phyloP scores from a whole-genome alignment of 2,113 vertebrate species.

The Mungos mungo region DNA sequence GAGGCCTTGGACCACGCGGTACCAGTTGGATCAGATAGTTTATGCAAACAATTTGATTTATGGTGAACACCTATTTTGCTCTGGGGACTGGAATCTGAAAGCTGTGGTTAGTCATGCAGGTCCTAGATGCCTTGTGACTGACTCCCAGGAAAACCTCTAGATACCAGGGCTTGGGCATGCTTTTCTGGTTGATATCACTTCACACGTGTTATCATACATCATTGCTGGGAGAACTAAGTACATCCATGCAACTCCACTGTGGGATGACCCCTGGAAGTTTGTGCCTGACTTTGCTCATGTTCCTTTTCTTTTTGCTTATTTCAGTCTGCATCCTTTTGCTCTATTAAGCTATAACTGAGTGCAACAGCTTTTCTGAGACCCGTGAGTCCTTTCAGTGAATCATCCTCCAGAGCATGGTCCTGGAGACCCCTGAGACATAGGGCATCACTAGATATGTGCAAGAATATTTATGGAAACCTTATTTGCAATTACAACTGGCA shows the following conservation, averaged over 20 bases:
- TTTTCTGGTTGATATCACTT: not conserved
- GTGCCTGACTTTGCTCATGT: not conserved
- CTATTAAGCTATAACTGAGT: not conserved
- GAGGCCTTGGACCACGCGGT: not conserved
- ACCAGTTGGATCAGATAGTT: not conserved
- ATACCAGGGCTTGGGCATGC: not conserved
- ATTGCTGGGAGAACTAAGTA: not conserved
- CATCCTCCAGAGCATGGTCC: not conserved
- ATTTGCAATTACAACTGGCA: slow-evolving; percentile 36
- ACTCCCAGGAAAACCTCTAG: not conserved
- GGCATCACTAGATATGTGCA: not conserved
- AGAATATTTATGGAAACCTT: not conserved
- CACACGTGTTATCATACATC: not conserved
- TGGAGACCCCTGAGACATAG: not conserved
- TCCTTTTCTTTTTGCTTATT: slow-evolving; percentile 20
- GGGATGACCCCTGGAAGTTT: not conserved
- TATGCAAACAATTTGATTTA: slow-evolving; percentile 7
- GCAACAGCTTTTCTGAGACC: not conserved
- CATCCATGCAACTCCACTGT: not conserved
- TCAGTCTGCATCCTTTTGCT: not conserved
- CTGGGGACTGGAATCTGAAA: not conserved
- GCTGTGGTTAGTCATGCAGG: not conserved
- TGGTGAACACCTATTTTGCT: not conserved
- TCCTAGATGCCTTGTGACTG: not conserved
- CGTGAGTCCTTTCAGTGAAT: not conserved